These are phyloP conservation scores for Cephus pulcher DNA, from an alignment of 2,888 invertebrate species.

Conservation along the genomic window DNA sequence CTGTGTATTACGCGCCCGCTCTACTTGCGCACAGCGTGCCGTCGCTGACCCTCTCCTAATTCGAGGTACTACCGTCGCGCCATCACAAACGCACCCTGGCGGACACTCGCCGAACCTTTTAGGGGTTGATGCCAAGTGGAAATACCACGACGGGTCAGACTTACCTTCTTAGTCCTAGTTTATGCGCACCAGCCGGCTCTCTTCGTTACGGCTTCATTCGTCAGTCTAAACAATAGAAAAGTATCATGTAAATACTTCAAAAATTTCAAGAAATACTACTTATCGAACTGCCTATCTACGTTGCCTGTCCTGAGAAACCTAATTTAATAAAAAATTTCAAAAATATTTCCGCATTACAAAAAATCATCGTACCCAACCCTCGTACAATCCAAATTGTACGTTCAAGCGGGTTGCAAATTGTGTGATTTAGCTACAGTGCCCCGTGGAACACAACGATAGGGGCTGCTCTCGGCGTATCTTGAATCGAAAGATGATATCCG, in stretches of 20 bases:
- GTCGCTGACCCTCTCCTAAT: background rate
- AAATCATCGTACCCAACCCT: background rate
- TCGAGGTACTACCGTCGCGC: background rate
- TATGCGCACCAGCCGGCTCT: conserved; percentile 59
- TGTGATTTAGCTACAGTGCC: background rate
- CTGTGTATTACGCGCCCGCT: background rate
- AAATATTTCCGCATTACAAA: background rate
- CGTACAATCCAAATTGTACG: background rate
- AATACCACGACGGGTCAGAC: conserved; percentile 17
- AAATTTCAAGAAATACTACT: background rate
- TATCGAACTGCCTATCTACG: background rate
- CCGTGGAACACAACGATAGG: background rate
- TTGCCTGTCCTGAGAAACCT: background rate
- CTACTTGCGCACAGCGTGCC: background rate
- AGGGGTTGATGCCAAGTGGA: background rate
- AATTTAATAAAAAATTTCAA: background rate
- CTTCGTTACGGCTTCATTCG: conserved; percentile 61
- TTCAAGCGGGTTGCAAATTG: background rate
- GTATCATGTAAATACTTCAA: background rate
- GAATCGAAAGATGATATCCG: background rate
- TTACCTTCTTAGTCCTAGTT: conserved; percentile 59
- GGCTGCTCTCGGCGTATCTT: background rate
- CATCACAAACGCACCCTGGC: background rate
- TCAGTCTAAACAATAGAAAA: conserved; percentile 49
- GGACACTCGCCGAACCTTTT: background rate